Percentiles rank a stretch among this genome's conserved stretches.
Evolutionary conservation across 2,888 invertebrate species (phyloP).

Genomic region (Melieria omissa): DNA sequence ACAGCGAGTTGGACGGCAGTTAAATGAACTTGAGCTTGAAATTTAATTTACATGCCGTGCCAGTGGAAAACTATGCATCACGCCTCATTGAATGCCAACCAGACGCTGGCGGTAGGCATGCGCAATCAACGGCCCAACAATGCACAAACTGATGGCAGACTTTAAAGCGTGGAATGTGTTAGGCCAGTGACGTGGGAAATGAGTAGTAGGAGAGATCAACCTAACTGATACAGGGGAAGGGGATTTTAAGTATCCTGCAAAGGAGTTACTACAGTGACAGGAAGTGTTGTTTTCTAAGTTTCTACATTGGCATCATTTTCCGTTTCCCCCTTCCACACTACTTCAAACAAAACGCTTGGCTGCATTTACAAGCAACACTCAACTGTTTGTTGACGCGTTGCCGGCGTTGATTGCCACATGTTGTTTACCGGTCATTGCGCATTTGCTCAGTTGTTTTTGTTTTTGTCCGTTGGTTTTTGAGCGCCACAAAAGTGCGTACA

Average conservation of each 20-base stretch:
- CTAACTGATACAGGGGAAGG: too few species aligned
- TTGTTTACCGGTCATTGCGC: background rate
- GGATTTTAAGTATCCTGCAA: too few species aligned
- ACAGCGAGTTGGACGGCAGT: too few species aligned
- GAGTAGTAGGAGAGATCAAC: too few species aligned
- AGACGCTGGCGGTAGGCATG: too few species aligned
- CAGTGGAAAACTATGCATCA: constrained; percentile 8
- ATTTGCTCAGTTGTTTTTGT: background rate
- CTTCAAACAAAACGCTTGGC: constrained; percentile 19
- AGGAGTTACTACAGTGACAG: too few species aligned
- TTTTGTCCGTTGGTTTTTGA: background rate
- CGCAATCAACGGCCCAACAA: too few species aligned
- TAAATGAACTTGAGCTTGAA: constrained; percentile 13
- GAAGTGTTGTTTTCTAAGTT: too few species aligned
- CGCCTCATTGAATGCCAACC: constrained; percentile 24
- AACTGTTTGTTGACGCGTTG: constrained; percentile 20
- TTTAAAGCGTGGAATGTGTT: too few species aligned
- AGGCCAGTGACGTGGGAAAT: too few species aligned
- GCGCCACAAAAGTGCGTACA: constrained; percentile 11
- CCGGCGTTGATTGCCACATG: constrained; percentile 12
- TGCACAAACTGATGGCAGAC: too few species aligned
- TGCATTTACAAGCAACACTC: constrained; percentile 1
- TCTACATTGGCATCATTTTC: background rate
- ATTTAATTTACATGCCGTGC: too few species aligned
- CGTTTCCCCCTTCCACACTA: constrained; percentile 9